Conservation (phyloP, 2,113 vertebrate species). For the Lucifuga dentata region DNA sequence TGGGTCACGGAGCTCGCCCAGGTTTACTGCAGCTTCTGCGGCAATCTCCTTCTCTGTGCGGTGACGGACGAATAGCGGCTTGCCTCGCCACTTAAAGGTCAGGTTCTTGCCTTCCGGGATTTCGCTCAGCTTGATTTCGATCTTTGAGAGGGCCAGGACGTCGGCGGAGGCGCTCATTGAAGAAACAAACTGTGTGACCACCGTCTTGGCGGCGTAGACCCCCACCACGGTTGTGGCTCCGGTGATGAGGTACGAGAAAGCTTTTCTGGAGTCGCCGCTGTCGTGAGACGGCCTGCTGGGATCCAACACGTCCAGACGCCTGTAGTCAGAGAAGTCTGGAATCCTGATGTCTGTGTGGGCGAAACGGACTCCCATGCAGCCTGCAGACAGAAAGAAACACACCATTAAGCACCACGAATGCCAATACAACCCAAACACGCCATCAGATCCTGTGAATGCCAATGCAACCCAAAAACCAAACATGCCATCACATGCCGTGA, state of each 20-base stretch:
- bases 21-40: slow-evolving; percentile 83
- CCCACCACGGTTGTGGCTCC: slow-evolving; percentile 81
- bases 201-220: slow-evolving; percentile 89
- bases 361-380: slow-evolving; percentile 81
- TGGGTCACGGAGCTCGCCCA: slow-evolving; percentile 88
- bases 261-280: slow-evolving; percentile 85
- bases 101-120: slow-evolving; percentile 96
- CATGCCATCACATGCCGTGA: too few species aligned
- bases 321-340: slow-evolving; percentile 92
- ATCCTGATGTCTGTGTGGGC: slow-evolving; percentile 89
- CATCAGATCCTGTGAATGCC: too few species aligned
- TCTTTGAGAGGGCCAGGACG: slow-evolving; percentile 91
- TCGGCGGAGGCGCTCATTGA: slow-evolving; percentile 94
- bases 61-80: slow-evolving; percentile 92
- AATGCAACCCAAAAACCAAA: too few species aligned
- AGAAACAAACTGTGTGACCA: slow-evolving; percentile 88
- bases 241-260: slow-evolving; percentile 91
- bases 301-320: slow-evolving; percentile 85
- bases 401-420: too few species aligned
- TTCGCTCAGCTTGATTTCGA: slow-evolving; percentile 90
- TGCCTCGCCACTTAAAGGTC: slow-evolving; percentile 95
- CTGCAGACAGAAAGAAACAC: slow-evolving; percentile 70
- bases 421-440: too few species aligned
- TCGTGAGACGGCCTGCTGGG: slow-evolving; percentile 83
- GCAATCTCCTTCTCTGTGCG: slow-evolving; percentile 89